These are phyloP conservation scores for Sipha maydis DNA, from an alignment of 2,888 invertebrate genomes.

Conservation along the genomic window DNA sequence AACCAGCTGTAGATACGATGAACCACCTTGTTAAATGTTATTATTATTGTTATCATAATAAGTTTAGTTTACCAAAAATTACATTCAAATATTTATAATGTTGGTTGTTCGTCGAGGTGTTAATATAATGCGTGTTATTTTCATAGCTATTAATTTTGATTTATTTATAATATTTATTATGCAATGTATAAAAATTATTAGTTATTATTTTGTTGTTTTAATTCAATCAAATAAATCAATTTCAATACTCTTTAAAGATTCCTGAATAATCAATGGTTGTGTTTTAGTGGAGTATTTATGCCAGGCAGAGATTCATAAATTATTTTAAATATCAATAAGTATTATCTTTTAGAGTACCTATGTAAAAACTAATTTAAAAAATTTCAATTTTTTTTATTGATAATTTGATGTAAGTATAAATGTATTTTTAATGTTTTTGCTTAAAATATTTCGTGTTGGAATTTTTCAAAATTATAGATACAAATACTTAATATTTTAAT, in stretches of 20 bases:
- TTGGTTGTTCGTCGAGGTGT: not conserved
- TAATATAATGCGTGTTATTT: not conserved
- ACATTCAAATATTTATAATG: slow-evolving; percentile 17
- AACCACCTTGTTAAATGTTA: slow-evolving; percentile 41
- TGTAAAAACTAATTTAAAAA: too few relatives aligned
- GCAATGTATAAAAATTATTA: not conserved
- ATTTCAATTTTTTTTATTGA: too few relatives aligned
- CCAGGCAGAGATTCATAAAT: not conserved
- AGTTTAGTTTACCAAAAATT: slow-evolving; percentile 49
- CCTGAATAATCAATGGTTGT: not conserved
- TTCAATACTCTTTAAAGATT: not conserved
- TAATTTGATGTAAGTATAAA: too few relatives aligned
- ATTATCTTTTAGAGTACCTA: not conserved
- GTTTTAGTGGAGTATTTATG: not conserved
- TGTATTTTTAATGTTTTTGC: not conserved
- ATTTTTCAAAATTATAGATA: not conserved
- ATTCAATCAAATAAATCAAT: not conserved
- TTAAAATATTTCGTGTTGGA: not conserved
- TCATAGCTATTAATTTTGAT: slow-evolving; percentile 36
- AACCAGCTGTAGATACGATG: slow-evolving; percentile 29
- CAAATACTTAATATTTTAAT: not conserved
- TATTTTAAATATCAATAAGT: not conserved
- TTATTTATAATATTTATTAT: slow-evolving; percentile 12
- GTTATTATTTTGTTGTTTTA: not conserved
- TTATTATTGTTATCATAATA: slow-evolving; percentile 48